These are phyloP conservation scores for Ypsolopha sequella DNA, from an alignment of 2,888 invertebrate genomes.

Conservation along the genomic window DNA sequence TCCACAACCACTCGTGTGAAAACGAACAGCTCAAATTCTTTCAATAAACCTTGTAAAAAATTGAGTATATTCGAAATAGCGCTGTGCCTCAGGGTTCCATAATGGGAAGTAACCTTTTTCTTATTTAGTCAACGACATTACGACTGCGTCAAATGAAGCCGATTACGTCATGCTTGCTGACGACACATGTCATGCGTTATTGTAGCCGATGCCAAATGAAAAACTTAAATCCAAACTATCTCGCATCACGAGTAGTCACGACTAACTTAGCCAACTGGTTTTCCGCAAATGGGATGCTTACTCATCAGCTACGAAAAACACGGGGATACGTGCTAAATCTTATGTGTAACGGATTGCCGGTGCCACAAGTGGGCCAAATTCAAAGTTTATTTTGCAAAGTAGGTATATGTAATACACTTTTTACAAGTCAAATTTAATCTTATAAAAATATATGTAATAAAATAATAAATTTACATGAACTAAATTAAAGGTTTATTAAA, in stretches of 20 bases:
- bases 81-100: conserved; percentile 7
- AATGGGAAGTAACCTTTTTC: conserved; percentile 6
- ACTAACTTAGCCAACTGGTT: not conserved
- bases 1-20: too few species aligned
- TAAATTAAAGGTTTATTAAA: too few species aligned
- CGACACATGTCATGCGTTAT: conserved; percentile 3
- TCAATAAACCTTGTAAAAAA: not conserved
- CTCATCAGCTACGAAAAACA: not conserved
- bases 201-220: not conserved
- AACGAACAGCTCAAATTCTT: not conserved
- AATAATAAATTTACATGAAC: too few species aligned
- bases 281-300: not conserved
- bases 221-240: not conserved
- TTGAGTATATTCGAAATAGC: not conserved
- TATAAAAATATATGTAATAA: too few species aligned
- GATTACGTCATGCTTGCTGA: conserved; percentile 6
- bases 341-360: not conserved
- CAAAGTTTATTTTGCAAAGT: too few species aligned
- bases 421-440: too few species aligned
- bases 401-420: too few species aligned
- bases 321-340: too few species aligned
- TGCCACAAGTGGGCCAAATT: not conserved
- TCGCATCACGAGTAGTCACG: too few species aligned
- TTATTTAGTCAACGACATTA: conserved; percentile 6
- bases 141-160: not conserved